Base-by-base conservation (phyloP, 2,888 invertebrate species). In the Thera obeliscata region DNA sequence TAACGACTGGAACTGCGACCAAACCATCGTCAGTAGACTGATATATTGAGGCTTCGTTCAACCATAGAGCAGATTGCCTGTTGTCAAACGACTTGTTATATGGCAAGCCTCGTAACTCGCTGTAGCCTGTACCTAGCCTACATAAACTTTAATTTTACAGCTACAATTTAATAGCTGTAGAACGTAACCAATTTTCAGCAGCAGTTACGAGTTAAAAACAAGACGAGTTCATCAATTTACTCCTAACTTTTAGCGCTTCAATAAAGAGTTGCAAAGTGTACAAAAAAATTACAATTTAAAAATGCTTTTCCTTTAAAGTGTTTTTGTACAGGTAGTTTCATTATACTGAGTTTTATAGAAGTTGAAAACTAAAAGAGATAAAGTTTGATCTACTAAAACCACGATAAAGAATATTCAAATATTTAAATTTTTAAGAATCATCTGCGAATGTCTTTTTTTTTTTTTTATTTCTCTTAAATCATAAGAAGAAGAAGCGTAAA, bases 11-110 rank as follows among this genome's bases (percentile, higher is more conserved):
- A 22, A 22, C 22, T 22, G 22, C 22, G 22, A 22, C 22, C 22
- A 22, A 22, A 22, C 22, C 22, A 22, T 22, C 22, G 22, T 22
- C 0, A 22, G 22, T 22, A 22, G 22, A 5, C 41, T 41, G 4
- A 41, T 33, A 52, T 52, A 33, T 7, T 4, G 3, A 9, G 52
- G 52, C n/a, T 52, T 33, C 52, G 22, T 2, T 9, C 43, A 33
- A 52, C 43, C 35, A 33, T 56, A 56, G 61, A 66, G 35, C 65
- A 65, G 52, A 66, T 66, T 61, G 66, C 36, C 36, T 50, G 58
- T 56, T 66, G 60, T 66, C 66, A 56, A 56, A 66, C 43, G 66
- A 61, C 56, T 35, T 60, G 61, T 56, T 60, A 59, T 64, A 66
- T 9, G 49, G 56, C 61, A 36, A 48, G 49, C 12, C 50, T 60